Evolutionary conservation across 2,113 vertebrate genomes (phyloP).

Genomic region (Dasyprocta punctata): DNA sequence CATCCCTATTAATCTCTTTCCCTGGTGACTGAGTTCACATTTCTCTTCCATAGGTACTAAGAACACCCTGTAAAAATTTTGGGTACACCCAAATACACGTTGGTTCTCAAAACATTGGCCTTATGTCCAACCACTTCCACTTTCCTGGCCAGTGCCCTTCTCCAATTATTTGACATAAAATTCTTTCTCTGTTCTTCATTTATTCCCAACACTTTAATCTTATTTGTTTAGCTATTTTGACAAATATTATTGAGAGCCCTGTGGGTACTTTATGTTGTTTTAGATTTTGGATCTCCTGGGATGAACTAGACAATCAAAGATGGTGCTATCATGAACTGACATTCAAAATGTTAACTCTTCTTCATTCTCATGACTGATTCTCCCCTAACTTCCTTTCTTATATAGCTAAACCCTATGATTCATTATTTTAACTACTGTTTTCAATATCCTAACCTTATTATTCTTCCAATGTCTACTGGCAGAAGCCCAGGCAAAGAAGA

Average conservation of each 20-base stretch:
- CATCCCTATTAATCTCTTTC: not conserved
- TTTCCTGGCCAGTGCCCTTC: not conserved
- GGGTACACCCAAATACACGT: not conserved
- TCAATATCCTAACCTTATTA: constrained; percentile 10
- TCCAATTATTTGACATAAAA: too few species aligned
- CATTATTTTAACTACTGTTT: not conserved
- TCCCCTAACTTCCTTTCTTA: not conserved
- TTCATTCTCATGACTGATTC: not conserved
- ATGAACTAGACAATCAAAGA: not conserved
- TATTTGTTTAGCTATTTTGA: not conserved
- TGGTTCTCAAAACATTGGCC: not conserved
- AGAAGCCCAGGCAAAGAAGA: not conserved
- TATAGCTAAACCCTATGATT: not conserved
- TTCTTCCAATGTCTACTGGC: not conserved
- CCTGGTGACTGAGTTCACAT: not conserved
- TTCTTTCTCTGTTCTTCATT: too few species aligned
- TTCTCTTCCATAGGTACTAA: not conserved
- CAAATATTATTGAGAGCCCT: not conserved
- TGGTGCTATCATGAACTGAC: not conserved
- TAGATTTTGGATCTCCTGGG: not conserved
- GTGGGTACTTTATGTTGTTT: not conserved
- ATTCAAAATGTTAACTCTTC: not conserved
- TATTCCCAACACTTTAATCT: not conserved
- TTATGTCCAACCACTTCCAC: not conserved
- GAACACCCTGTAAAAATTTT: not conserved